Percentiles rank a stretch among this genome's conserved stretches.
These are phyloP conservation scores for Corvus hawaiiensis DNA, from an alignment of 2,113 vertebrate species.

Conservation along the genomic window DNA sequence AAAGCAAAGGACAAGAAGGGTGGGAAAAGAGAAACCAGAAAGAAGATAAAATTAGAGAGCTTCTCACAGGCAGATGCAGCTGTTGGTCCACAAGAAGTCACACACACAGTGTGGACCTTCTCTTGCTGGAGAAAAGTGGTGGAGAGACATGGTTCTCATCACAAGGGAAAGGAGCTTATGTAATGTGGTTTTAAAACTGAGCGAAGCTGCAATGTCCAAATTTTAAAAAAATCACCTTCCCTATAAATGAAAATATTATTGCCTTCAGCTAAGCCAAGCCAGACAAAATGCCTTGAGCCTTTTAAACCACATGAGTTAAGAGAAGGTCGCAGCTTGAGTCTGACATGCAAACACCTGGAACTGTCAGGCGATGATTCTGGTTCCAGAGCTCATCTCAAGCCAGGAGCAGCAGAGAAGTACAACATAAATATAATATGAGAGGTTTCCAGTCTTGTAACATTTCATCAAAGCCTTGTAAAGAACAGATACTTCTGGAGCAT, in stretches of 20 bases:
- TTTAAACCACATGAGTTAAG: not conserved
- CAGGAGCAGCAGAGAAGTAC: not conserved
- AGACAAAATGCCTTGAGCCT: not conserved
- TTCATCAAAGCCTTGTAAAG: slow-evolving; percentile 6
- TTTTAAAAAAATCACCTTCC: not conserved
- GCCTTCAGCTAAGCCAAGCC: not conserved
- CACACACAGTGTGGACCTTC: not conserved
- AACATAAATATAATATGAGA: not conserved
- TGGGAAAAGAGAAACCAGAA: not conserved
- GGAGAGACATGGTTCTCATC: not conserved
- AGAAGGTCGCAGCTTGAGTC: not conserved
- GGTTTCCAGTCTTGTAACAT: not conserved
- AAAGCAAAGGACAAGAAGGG: not conserved
- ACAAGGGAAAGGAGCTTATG: not conserved
- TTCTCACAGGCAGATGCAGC: not conserved
- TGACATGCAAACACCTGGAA: not conserved
- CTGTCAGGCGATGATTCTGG: not conserved
- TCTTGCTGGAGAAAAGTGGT: not conserved
- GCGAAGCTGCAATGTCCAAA: not conserved
- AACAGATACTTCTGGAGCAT: not conserved
- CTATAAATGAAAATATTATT: not conserved
- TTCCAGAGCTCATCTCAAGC: not conserved
- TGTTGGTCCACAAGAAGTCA: not conserved
- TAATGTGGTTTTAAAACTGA: not conserved
- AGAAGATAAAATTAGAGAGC: not conserved